phyloP scores from a whole-genome alignment of 2,797 vertebrate species.

The Bovichtus diacanthus region DNA sequence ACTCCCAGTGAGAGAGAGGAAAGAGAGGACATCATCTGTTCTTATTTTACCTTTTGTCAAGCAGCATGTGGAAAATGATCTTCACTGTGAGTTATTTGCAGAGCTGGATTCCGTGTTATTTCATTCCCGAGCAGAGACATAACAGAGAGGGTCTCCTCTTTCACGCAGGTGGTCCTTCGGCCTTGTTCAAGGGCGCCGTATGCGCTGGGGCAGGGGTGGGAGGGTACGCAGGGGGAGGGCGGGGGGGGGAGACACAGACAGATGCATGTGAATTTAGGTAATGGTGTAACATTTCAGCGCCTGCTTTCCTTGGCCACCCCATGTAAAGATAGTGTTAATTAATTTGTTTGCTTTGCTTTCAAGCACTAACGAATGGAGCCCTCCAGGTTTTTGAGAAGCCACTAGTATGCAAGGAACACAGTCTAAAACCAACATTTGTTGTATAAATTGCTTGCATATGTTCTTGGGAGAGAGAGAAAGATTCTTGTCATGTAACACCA shows the following conservation, averaged over 20 bases:
- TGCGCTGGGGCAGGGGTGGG: constrained; percentile 67
- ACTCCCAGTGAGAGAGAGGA: constrained; percentile 55
- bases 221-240: constrained; percentile 32
- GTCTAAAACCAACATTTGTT: constrained; percentile 88
- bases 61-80: constrained; percentile 89
- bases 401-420: constrained; percentile 82
- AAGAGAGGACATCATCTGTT: constrained; percentile 85
- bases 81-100: constrained; percentile 93
- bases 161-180: constrained; percentile 91
- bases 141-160: constrained; percentile 90
- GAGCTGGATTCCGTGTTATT: constrained; percentile 92
- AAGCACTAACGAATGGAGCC: constrained; percentile 84
- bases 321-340: constrained; percentile 90
- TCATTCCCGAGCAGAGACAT: constrained; percentile 93
- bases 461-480: constrained; percentile 74
- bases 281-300: constrained; percentile 86
- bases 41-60: constrained; percentile 90
- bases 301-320: constrained; percentile 86
- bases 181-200: constrained; percentile 87
- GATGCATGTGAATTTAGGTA: constrained; percentile 90
- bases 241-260: constrained; percentile 73
- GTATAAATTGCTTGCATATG: constrained; percentile 91
- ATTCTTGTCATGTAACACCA: constrained; percentile 72
- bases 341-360: constrained; percentile 91
- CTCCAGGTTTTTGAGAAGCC: constrained; percentile 81